phyloP scores from a whole-genome alignment of 1,140 invertebrate species.

The Hylaeus volcanicus region DNA sequence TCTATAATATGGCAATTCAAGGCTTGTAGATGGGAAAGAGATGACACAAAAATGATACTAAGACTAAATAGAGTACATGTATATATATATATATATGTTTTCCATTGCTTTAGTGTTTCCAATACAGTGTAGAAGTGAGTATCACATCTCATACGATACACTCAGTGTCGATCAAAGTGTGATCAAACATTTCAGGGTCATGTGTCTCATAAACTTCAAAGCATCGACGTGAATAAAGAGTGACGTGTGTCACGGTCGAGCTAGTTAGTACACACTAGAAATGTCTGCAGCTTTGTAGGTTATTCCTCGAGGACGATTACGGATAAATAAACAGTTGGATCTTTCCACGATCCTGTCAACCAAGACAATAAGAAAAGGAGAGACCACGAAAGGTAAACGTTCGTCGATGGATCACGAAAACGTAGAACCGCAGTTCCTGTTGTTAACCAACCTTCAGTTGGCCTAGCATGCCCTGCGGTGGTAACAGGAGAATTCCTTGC shows the following conservation, averaged over 20 bases:
- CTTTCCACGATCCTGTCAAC: too few species aligned
- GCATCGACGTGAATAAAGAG: not conserved
- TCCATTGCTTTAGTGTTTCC: too few species aligned
- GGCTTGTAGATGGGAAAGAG: too few species aligned
- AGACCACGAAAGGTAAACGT: not conserved
- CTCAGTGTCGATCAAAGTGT: not conserved
- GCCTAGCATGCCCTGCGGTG: slow-evolving; percentile 84
- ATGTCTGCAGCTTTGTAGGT: slow-evolving; percentile 38
- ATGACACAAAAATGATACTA: too few species aligned
- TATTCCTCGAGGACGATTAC: slow-evolving; percentile 1
- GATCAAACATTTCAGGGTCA: too few species aligned
- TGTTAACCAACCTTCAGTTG: slow-evolving; percentile 80
- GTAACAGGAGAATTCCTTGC: slow-evolving; percentile 85
- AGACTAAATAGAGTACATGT: too few species aligned
- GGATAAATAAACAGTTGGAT: not conserved
- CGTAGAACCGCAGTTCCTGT: not conserved
- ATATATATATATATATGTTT: too few species aligned
- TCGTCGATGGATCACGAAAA: not conserved
- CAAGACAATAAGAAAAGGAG: slow-evolving; percentile 9
- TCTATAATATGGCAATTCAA: too few species aligned
- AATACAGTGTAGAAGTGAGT: too few species aligned
- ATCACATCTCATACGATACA: not conserved
- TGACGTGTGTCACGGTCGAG: not conserved
- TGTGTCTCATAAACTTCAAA: not conserved
- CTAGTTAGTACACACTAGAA: not conserved